A percentile compares a stretch with the other conserved stretches of the same genome.
Conservation (phyloP, 2,888 invertebrate species). For the Brachyptera risi region DNA sequence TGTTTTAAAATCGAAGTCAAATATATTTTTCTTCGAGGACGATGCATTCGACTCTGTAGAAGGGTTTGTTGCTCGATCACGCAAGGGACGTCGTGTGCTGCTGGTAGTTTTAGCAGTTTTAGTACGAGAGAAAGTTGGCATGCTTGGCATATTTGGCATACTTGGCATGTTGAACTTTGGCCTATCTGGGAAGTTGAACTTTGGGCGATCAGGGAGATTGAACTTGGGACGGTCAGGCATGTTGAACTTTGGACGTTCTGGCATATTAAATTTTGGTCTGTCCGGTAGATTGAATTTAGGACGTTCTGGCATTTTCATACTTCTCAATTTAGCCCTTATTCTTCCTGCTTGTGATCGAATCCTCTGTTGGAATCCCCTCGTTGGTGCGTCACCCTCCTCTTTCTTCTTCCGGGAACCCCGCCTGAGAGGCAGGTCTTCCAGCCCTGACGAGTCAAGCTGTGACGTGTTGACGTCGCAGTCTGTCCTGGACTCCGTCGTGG, state of each 20-base stretch:
- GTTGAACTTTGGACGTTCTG: conserved; percentile 55
- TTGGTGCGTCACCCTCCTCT: conserved; percentile 45
- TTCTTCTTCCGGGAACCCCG: conserved; percentile 46
- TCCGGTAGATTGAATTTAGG: conserved; percentile 49
- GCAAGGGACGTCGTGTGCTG: conserved; percentile 30
- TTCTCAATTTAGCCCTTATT: conserved; percentile 62
- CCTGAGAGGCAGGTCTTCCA: conserved; percentile 60
- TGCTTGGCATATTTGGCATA: conserved; percentile 48
- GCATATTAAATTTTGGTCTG: conserved; percentile 50
- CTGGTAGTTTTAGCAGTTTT: conserved; percentile 22
- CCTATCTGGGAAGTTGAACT: conserved; percentile 54
- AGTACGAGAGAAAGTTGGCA: conserved; percentile 17
- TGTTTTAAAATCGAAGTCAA: conserved; percentile 70
- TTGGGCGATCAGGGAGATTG: conserved; percentile 50
- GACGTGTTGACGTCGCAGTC: conserved; percentile 62
- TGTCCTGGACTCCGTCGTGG: conserved; percentile 56
- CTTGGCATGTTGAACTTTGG: conserved; percentile 61
- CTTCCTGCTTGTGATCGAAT: conserved; percentile 67
- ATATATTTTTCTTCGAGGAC: conserved; percentile 53
- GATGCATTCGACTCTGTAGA: conserved; percentile 47
- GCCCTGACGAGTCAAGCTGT: conserved; percentile 46
- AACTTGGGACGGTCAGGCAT: conserved; percentile 61
- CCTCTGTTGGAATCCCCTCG: conserved; percentile 54
- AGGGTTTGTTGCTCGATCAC: conserved; percentile 26
- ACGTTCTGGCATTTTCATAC: conserved; percentile 56